Percentiles rank a stretch among this genome's conserved stretches.
Conservation (phyloP, 2,888 invertebrate species). For the Phania funesta region DNA sequence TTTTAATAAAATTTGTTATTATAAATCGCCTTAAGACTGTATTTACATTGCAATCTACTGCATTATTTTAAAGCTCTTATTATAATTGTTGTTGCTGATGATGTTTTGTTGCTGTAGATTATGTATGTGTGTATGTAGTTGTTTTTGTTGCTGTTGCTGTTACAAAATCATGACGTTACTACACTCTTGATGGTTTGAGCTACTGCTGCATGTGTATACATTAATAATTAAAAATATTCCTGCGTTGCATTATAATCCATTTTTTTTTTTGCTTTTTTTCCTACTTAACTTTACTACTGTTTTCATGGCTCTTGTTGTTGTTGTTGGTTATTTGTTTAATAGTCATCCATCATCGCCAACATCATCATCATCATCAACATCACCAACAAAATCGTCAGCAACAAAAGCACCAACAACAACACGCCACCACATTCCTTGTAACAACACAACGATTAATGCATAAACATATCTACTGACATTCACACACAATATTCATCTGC, state of each 20-base stretch:
- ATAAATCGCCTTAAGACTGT: slow-evolving; percentile 27
- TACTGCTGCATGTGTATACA: slow-evolving; percentile 69
- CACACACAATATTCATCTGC: slow-evolving; percentile 17
- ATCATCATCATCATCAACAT: slow-evolving; percentile 28
- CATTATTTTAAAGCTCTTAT: slow-evolving; percentile 64
- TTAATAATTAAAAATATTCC: slow-evolving; percentile 76
- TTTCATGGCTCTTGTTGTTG: slow-evolving; percentile 40
- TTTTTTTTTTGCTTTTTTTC: slow-evolving; percentile 43
- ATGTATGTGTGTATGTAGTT: slow-evolving; percentile 7
- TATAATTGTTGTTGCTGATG: slow-evolving; percentile 52
- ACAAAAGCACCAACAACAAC: slow-evolving; percentile 34
- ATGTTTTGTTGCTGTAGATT: slow-evolving; percentile 26
- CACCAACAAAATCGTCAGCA: slow-evolving; percentile 2
- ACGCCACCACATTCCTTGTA: slow-evolving; percentile 55
- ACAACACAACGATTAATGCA: slow-evolving; percentile 67
- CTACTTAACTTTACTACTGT: slow-evolving; percentile 40
- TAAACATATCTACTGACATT: slow-evolving; percentile 33
- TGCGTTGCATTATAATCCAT: slow-evolving; percentile 70
- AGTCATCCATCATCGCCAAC: slow-evolving; percentile 54
- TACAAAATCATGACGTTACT: slow-evolving; percentile 57
- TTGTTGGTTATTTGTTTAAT: slow-evolving; percentile 65
- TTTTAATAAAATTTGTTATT: not conserved
- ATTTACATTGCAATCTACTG: slow-evolving; percentile 56
- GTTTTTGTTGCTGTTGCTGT: slow-evolving; percentile 31
- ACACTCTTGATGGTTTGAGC: slow-evolving; percentile 41